Conservation (phyloP, 2,113 vertebrate species). For the Etia nguti region DNA sequence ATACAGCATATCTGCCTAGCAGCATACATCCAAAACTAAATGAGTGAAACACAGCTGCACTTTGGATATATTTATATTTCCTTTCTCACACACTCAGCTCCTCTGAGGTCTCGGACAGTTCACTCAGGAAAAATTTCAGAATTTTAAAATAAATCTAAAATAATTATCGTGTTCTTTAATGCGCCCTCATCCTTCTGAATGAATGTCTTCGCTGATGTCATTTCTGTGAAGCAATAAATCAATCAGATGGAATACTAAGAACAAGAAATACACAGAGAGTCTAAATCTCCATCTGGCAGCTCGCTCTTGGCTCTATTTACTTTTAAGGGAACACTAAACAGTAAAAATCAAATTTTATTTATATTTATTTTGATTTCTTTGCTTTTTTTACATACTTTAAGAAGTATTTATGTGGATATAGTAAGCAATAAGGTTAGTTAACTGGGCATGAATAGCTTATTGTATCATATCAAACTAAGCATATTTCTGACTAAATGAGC, state of each 20-base stretch:
- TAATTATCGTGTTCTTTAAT: not conserved
- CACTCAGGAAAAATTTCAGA: not conserved
- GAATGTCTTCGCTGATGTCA: fast-evolving
- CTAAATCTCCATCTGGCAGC: not conserved
- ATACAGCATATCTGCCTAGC: not conserved
- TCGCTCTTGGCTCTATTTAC: too few relatives aligned
- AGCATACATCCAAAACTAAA: not conserved
- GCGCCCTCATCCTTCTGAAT: not conserved
- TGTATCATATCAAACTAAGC: not conserved
- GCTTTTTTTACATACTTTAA: not conserved
- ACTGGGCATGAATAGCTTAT: not conserved
- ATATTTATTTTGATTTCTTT: too few relatives aligned
- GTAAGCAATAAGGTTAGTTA: not conserved
- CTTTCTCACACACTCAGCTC: not conserved
- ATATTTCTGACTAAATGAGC: not conserved
- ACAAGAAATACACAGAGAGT: not conserved
- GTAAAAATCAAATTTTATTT: too few relatives aligned
- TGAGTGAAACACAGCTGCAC: not conserved
- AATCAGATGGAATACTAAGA: not conserved
- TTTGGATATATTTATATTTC: not conserved
- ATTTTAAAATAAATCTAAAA: not conserved
- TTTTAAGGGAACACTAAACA: too few relatives aligned
- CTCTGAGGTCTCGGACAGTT: not conserved
- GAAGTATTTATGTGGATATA: not conserved
- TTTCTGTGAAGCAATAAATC: not conserved